phyloP scores from a whole-genome alignment of 2,888 invertebrate genomes.

The Folsomia manolachei region DNA sequence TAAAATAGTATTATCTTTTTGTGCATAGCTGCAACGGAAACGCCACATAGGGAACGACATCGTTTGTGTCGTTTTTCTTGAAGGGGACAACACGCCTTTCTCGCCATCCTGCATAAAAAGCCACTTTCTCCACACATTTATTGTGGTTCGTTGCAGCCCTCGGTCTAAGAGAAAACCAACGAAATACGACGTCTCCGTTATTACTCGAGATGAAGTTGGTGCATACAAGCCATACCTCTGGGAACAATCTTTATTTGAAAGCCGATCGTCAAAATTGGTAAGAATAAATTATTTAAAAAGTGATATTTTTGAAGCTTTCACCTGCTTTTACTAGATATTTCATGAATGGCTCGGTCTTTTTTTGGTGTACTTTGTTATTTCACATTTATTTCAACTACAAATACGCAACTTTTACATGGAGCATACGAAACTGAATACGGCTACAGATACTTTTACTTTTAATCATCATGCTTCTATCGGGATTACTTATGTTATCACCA shows the following conservation, averaged over 20 bases:
- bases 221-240: conserved; percentile 93
- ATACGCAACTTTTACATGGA: no score
- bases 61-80: conserved; percentile 89
- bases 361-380: no score
- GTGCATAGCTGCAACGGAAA: conserved; percentile 71
- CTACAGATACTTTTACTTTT: no score
- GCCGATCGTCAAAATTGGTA: conserved; percentile 52
- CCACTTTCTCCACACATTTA: conserved; percentile 91
- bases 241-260: conserved; percentile 92
- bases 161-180: conserved; percentile 81
- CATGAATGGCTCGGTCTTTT: no score
- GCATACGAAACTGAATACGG: no score
- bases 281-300: no score
- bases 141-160: conserved; percentile 83
- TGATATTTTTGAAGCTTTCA: no score
- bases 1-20: no score
- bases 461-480: no score
- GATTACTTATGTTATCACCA: no score
- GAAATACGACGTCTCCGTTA: conserved; percentile 83
- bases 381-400: no score
- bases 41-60: conserved; percentile 93
- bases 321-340: no score
- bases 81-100: conserved; percentile 88
- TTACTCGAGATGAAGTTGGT: conserved; percentile 89
- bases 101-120: conserved; percentile 92